A percentile compares a stretch with the other conserved stretches of the same genome.
These are phyloP conservation scores for Casuarius casuarius DNA, from an alignment of 2,113 vertebrate species.

Conservation along the genomic window DNA sequence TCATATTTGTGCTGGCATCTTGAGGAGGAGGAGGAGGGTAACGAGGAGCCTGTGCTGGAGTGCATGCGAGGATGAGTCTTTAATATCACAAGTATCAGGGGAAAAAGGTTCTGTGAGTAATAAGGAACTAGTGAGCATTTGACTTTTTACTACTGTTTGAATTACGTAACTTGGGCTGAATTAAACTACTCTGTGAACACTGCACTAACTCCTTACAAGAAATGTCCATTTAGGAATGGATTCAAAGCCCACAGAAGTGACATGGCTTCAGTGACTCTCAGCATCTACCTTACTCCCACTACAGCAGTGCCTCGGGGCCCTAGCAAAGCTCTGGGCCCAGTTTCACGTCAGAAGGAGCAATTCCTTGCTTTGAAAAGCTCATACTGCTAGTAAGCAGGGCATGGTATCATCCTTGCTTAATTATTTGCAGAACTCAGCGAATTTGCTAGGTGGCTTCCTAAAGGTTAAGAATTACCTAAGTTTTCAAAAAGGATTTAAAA, in stretches of 20 bases:
- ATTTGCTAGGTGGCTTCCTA: neutral
- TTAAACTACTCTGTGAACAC: neutral
- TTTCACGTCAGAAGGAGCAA: neutral
- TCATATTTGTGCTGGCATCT: too few species aligned
- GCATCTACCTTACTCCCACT: neutral
- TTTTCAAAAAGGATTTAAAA: neutral
- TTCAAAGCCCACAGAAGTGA: neutral
- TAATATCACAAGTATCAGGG: neutral
- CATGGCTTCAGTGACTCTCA: neutral
- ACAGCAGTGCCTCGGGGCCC: neutral
- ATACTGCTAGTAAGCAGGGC: neutral
- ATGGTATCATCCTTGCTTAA: neutral
- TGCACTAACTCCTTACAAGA: neutral
- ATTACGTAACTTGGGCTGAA: neutral
- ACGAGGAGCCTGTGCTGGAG: too few species aligned
- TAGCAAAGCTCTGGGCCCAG: neutral
- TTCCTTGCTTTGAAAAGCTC: neutral
- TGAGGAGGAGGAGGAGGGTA: too few species aligned
- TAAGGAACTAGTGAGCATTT: neutral
- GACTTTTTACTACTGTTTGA: neutral
- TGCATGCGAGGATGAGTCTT: too few species aligned
- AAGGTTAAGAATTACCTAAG: neutral
- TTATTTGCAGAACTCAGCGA: neutral
- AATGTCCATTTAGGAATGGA: neutral
- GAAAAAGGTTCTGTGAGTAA: neutral